Evolutionary conservation across 1,140 invertebrate species (phyloP).

Genomic region (Bombus vancouverensis): DNA sequence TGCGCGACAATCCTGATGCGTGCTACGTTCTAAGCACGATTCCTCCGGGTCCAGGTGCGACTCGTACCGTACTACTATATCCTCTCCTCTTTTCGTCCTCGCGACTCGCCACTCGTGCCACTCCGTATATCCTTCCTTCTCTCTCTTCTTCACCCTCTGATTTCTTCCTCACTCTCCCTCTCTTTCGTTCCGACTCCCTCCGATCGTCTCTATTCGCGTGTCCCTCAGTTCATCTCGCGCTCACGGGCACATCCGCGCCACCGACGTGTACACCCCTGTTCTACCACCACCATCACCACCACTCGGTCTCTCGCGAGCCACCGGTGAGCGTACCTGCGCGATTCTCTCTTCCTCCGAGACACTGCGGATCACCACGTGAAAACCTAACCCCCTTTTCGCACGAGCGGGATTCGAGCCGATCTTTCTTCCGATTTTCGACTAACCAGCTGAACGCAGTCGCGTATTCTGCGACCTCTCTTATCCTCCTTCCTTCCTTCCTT

Average conservation of each 20-base stretch:
- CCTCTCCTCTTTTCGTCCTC: neutral
- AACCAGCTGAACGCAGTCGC: slow-evolving; percentile 4
- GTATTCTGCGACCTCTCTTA: slow-evolving; percentile 9
- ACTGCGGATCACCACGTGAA: slow-evolving; percentile 58
- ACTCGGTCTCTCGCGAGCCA: slow-evolving; percentile 2
- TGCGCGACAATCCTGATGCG: slow-evolving; percentile 39
- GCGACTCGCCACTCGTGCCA: neutral
- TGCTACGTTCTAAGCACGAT: slow-evolving; percentile 48
- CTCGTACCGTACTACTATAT: slow-evolving; percentile 40
- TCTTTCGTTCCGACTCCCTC: neutral
- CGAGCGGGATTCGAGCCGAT: neutral
- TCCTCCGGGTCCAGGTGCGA: slow-evolving; percentile 62
- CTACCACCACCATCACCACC: slow-evolving; percentile 42
- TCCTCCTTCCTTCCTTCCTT: slow-evolving; percentile 3
- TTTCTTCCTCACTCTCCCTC: slow-evolving; percentile 7
- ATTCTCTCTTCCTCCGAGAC: slow-evolving; percentile 31
- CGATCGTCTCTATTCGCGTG: neutral
- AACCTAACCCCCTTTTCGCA: slow-evolving; percentile 29
- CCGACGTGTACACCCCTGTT: neutral
- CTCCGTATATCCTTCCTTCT: neutral
- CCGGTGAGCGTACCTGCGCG: slow-evolving; percentile 53
- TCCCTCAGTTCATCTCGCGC: slow-evolving; percentile 16
- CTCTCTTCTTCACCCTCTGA: neutral
- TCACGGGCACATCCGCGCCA: slow-evolving; percentile 14
- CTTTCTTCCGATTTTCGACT: neutral